Evolutionary conservation across 2,113 vertebrate species (phyloP).

Genomic region (Seriola rivoliana): DNA sequence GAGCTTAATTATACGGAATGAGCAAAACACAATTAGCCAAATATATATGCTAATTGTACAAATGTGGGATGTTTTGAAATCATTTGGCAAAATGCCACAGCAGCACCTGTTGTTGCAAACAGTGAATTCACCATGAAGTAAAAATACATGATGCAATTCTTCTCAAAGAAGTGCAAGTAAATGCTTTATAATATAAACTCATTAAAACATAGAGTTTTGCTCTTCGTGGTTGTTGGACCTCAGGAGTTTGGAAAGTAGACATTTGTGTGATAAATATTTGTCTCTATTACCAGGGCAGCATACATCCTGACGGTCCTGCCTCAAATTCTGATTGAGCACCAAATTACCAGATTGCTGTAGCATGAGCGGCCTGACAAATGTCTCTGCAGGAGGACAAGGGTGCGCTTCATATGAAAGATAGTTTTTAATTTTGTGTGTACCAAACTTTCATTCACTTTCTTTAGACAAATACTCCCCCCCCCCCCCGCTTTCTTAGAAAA

Average conservation of each 20-base stretch:
- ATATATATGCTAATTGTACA: constrained; percentile 28
- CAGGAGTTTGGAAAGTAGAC: background rate
- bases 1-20: constrained; percentile 24
- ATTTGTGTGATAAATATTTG: background rate
- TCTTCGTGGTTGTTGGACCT: background rate
- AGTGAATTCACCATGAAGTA: background rate
- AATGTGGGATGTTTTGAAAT: background rate
- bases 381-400: constrained; percentile 37
- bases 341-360: constrained; percentile 65
- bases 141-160: background rate
- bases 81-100: constrained; percentile 1
- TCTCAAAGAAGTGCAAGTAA: no score
- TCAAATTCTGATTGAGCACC: constrained; percentile 71
- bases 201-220: background rate
- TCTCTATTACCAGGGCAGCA: constrained; percentile 37
- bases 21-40: constrained; percentile 28
- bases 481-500: constrained; percentile 24
- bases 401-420: constrained; percentile 41
- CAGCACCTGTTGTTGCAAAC: constrained; percentile 5
- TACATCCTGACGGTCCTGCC: constrained; percentile 36
- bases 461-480: constrained; percentile 2
- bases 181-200: background rate
- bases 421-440: constrained; percentile 46
- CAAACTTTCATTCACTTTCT: constrained; percentile 38
- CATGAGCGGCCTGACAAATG: constrained; percentile 66